Percentiles rank a stretch among this genome's conserved stretches.
Evolutionary conservation across 2,113 vertebrate genomes (phyloP).

Genomic region (Ardeotis arabs): DNA sequence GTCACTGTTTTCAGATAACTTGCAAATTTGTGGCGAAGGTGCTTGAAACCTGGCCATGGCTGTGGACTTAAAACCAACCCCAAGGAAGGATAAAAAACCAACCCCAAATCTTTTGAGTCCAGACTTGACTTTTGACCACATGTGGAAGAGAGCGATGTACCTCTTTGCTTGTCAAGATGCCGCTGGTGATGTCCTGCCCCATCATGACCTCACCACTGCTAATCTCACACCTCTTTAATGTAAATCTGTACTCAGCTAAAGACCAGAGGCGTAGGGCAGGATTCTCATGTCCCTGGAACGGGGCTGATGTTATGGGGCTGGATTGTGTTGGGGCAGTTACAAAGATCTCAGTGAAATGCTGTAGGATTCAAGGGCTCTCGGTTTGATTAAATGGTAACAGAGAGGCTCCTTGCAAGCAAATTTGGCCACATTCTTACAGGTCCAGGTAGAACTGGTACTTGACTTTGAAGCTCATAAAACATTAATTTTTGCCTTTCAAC

Average conservation of each 20-base stretch:
- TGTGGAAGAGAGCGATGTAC: background rate
- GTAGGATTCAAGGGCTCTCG: background rate
- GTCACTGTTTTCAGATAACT: background rate
- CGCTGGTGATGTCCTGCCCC: background rate
- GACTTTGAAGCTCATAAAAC: background rate
- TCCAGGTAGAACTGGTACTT: background rate
- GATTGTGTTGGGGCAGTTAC: fast-evolving
- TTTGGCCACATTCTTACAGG: background rate
- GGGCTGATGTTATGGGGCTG: background rate
- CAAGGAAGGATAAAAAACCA: background rate
- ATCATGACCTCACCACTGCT: background rate
- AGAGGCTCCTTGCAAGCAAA: background rate
- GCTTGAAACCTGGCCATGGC: background rate
- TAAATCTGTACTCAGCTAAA: background rate
- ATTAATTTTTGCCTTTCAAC: background rate
- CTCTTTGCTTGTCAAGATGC: background rate
- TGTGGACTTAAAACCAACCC: background rate
- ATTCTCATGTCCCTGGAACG: background rate
- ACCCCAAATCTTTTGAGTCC: background rate
- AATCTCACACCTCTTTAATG: fast-evolving
- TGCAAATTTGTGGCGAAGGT: background rate
- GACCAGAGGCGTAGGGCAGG: background rate
- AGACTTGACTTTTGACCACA: background rate
- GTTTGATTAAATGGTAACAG: background rate
- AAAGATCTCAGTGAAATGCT: background rate